A percentile compares a stretch with the other conserved stretches of the same genome.
phyloP scores from a whole-genome alignment of 2,797 vertebrate genomes.

The Aselliscus stoliczkanus region DNA sequence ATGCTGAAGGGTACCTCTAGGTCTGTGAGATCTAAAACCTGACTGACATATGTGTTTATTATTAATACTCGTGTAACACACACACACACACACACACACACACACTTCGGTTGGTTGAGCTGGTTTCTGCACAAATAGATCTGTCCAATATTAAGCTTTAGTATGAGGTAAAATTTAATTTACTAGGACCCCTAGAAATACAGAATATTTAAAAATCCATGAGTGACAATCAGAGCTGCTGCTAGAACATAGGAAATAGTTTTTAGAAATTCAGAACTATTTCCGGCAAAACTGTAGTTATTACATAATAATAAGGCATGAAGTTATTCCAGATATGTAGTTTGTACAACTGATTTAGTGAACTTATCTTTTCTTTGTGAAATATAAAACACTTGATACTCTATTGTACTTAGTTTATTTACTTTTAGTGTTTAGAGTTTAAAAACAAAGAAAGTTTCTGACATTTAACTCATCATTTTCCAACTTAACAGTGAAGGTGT shows the following conservation, averaged over 20 bases:
- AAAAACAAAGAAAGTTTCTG: neutral
- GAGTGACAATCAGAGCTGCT: neutral
- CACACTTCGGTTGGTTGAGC: neutral
- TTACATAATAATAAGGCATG: neutral
- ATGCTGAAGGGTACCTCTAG: slow-evolving; percentile 13
- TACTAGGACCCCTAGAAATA: neutral
- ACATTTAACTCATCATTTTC: neutral
- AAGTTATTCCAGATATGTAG: neutral
- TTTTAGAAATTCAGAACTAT: neutral
- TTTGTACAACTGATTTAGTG: neutral
- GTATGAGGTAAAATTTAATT: neutral
- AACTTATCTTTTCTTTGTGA: neutral
- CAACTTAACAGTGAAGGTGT: neutral
- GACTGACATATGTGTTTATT: neutral
- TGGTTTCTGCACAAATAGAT: neutral
- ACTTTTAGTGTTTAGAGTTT: neutral
- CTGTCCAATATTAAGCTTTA: neutral
- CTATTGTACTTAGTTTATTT: neutral
- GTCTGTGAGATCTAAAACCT: neutral
- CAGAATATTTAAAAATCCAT: neutral
- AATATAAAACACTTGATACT: neutral
- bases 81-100: neutral
- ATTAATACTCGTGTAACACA: neutral
- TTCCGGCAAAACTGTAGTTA: neutral
- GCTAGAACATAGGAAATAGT: neutral